Conservation (phyloP, 2,888 invertebrate genomes). For the Anticlea derivata region DNA sequence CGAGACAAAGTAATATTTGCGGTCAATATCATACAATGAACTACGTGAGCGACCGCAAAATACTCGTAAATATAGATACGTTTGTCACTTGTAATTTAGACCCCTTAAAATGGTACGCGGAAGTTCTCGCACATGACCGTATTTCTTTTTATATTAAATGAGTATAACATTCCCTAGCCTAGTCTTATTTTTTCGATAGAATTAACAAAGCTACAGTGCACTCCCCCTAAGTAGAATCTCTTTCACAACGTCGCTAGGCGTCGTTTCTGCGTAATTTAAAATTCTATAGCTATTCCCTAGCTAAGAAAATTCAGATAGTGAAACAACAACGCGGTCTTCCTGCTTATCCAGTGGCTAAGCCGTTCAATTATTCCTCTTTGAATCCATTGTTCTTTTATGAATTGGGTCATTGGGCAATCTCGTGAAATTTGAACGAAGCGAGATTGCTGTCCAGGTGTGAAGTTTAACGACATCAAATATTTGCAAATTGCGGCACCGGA, state of each 20-base stretch:
- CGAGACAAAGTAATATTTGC: too few relatives aligned
- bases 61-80: too few relatives aligned
- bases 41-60: too few relatives aligned
- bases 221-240: neutral
- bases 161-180: neutral
- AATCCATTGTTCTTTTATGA: slow-evolving; percentile 38
- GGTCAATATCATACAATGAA: too few relatives aligned
- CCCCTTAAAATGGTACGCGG: too few relatives aligned
- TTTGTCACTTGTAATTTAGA: too few relatives aligned
- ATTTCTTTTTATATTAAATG: too few relatives aligned
- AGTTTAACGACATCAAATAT: slow-evolving; percentile 61
- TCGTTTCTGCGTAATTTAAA: slow-evolving; percentile 15
- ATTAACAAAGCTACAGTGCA: slow-evolving; percentile 6
- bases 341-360: slow-evolving; percentile 9
- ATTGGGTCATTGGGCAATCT: slow-evolving; percentile 43
- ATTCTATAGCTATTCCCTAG: slow-evolving; percentile 5
- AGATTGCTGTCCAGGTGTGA: slow-evolving; percentile 49
- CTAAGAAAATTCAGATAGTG: neutral
- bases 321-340: slow-evolving; percentile 14
- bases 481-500: slow-evolving; percentile 48
- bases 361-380: slow-evolving; percentile 28
- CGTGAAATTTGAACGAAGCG: slow-evolving; percentile 43
- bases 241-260: neutral
- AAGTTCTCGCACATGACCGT: too few relatives aligned
- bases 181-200: neutral